A percentile compares a stretch with the other conserved stretches of the same genome.
phyloP scores from a whole-genome alignment of 2,888 invertebrate genomes.

The Drosophila austrosaltans region DNA sequence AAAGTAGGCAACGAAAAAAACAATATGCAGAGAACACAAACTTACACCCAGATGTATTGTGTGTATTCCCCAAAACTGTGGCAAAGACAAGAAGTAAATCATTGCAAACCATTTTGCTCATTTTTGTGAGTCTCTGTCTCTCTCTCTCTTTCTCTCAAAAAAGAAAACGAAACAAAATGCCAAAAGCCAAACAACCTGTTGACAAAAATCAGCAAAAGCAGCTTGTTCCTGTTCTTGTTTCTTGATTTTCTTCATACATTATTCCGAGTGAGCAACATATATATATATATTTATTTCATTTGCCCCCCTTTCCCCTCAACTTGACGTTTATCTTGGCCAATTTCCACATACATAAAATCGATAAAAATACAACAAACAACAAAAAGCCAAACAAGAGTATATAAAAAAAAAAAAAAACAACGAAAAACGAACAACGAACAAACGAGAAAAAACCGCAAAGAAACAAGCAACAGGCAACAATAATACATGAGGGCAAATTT shows the following conservation, averaged over 20 bases:
- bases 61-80: background rate
- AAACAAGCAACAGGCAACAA: constrained; percentile 11
- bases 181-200: constrained; percentile 38
- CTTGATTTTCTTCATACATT: background rate
- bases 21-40: background rate
- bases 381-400: background rate
- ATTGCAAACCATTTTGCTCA: background rate
- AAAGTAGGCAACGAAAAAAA: background rate
- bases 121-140: background rate
- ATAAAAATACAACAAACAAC: constrained; percentile 36
- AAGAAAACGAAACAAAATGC: constrained; percentile 15
- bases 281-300: constrained; percentile 16
- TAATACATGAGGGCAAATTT: constrained; percentile 9
- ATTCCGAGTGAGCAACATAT: constrained; percentile 3
- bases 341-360: constrained; percentile 54
- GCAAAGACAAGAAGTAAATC: background rate
- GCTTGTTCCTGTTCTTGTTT: constrained; percentile 6
- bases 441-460: constrained; percentile 1
- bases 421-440: background rate
- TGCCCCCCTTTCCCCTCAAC: constrained; percentile 30
- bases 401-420: background rate
- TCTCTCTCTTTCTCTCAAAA: background rate
- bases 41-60: background rate
- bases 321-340: constrained; percentile 55
- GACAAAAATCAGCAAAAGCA: constrained; percentile 16